Percentiles rank a stretch among this genome's conserved stretches.
Conservation (phyloP, 2,113 vertebrate species). For the Platanista minor region DNA sequence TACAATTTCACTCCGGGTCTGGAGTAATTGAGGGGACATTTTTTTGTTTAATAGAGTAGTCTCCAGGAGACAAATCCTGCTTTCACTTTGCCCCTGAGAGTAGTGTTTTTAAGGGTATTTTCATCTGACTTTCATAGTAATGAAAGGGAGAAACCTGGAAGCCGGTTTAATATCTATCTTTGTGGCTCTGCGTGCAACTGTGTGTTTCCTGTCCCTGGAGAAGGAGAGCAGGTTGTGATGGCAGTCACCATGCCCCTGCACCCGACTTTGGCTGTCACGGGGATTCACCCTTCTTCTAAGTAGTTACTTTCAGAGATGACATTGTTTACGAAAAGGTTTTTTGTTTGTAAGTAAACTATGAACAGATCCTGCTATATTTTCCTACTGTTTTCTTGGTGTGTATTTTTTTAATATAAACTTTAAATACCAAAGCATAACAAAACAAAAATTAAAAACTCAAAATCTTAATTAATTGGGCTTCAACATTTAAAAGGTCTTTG, state of each 20-base stretch:
- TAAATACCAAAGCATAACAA: neutral
- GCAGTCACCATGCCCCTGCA: rapidly evolving
- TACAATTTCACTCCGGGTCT: neutral
- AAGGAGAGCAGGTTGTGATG: no score
- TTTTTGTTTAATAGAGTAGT: neutral
- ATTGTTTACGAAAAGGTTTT: neutral
- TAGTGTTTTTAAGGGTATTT: neutral
- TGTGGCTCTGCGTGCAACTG: neutral
- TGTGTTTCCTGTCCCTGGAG: neutral
- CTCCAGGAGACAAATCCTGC: conserved; percentile 9
- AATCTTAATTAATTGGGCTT: neutral
- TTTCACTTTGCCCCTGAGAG: neutral
- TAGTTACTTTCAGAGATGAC: neutral
- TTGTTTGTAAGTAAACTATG: neutral
- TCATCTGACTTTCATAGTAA: neutral
- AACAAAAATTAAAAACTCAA: neutral
- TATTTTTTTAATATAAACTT: neutral
- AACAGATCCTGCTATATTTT: neutral
- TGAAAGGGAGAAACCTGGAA: neutral
- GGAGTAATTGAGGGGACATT: conserved; percentile 27
- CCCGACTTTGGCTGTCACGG: neutral
- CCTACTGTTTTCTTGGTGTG: neutral
- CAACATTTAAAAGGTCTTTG: neutral
- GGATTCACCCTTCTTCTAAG: neutral
- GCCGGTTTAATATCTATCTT: neutral